phyloP scores from a whole-genome alignment of 2,888 invertebrate species.

The Limnephilus marmoratus region DNA sequence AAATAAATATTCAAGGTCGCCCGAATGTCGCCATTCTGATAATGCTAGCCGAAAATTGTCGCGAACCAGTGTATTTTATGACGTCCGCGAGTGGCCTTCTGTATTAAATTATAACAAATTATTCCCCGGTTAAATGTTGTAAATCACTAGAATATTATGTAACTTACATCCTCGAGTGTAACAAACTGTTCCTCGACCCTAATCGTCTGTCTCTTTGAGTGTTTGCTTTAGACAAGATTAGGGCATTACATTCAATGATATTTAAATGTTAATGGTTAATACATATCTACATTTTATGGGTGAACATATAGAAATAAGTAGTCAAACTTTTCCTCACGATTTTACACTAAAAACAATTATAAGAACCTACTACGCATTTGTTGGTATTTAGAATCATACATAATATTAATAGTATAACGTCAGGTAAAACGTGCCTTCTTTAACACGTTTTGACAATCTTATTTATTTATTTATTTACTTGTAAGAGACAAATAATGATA shows the following conservation, averaged over 20 bases:
- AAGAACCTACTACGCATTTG: background rate
- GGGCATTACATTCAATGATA: background rate
- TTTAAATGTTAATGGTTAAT: background rate
- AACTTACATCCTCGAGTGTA: conserved; percentile 9
- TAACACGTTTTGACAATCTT: background rate
- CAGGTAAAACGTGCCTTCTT: background rate
- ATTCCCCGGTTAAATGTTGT: background rate
- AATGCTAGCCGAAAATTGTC: conserved; percentile 41
- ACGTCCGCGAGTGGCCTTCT: conserved; percentile 31
- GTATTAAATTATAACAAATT: conserved; percentile 34
- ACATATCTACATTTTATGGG: background rate
- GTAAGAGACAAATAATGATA: no score
- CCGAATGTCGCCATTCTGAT: conserved; percentile 46
- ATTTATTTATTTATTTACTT: no score
- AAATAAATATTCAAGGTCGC: conserved; percentile 48
- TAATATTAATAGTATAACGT: background rate
- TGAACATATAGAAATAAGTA: background rate
- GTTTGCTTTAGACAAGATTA: background rate
- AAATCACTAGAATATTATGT: conserved; percentile 23
- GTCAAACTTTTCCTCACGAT: background rate
- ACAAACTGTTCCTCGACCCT: background rate
- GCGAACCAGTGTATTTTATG: conserved; percentile 45
- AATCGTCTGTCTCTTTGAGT: background rate
- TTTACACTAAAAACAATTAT: background rate
- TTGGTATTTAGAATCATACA: background rate